A percentile compares a stretch with the other conserved stretches of the same genome.
These are phyloP conservation scores for Spilarctia lutea DNA, from an alignment of 2,888 invertebrate species.

Conservation along the genomic window DNA sequence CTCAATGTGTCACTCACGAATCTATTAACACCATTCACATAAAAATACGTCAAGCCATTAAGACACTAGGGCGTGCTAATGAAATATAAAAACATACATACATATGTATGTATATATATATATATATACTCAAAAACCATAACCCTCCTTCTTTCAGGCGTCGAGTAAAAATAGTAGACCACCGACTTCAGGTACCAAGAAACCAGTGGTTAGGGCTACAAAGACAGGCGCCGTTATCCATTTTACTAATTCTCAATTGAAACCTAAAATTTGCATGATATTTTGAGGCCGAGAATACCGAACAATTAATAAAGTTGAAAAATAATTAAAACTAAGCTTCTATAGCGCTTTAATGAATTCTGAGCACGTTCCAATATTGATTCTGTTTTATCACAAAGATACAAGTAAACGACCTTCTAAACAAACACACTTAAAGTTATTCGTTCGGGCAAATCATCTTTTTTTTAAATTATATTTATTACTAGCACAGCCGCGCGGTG, in stretches of 20 bases:
- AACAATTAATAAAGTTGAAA: constrained; percentile 14
- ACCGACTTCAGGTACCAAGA: no score
- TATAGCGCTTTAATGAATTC: constrained; percentile 30
- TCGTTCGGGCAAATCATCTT: not conserved
- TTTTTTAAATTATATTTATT: not conserved
- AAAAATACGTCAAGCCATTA: no score
- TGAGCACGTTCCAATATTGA: constrained; percentile 24
- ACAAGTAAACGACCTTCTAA: not conserved
- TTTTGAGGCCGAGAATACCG: not conserved
- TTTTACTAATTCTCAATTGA: not conserved
- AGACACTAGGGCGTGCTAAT: no score
- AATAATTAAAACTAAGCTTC: constrained; percentile 43
- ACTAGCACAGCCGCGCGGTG: no score
- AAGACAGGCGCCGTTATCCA: not conserved
- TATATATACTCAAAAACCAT: no score
- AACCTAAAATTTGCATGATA: not conserved
- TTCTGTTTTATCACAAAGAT: constrained; percentile 16
- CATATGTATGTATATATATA: no score
- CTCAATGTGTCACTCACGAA: no score
- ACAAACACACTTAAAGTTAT: not conserved
- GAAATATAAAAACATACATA: no score
- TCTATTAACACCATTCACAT: no score
- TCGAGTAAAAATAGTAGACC: no score
- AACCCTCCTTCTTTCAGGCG: no score
- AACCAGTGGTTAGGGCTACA: no score